These are phyloP conservation scores for Drosophila villosipedis DNA, from an alignment of 2,888 invertebrate species.

Conservation along the genomic window DNA sequence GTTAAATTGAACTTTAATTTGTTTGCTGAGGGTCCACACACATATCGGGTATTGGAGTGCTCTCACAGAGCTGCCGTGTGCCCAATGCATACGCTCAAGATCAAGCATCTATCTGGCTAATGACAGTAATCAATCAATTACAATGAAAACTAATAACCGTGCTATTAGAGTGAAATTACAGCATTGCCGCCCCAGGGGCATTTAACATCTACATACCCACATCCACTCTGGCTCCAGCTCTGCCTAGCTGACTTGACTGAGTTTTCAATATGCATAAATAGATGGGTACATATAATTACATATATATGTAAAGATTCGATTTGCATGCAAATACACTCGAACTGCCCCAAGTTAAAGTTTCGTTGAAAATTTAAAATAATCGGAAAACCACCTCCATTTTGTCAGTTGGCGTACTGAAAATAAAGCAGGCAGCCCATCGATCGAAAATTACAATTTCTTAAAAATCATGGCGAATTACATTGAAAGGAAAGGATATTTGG, in stretches of 20 bases:
- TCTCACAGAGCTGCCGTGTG: constrained; percentile 32
- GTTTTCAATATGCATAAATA: constrained; percentile 48
- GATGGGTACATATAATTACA: not conserved
- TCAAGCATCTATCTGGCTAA: constrained; percentile 49
- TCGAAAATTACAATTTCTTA: constrained; percentile 36
- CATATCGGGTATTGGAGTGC: not conserved
- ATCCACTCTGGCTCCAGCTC: constrained; percentile 14
- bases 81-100: constrained; percentile 43
- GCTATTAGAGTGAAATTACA: constrained; percentile 68
- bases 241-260: constrained; percentile 26
- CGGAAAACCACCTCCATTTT: not conserved
- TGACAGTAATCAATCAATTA: constrained; percentile 75
- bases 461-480: constrained; percentile 81
- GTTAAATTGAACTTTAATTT: constrained; percentile 61
- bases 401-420: constrained; percentile 50
- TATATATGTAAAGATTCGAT: not conserved
- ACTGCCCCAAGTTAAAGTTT: not conserved
- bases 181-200: constrained; percentile 52
- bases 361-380: not conserved
- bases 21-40: constrained; percentile 31
- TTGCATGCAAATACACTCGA: not conserved
- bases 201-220: constrained; percentile 11
- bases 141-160: constrained; percentile 70
- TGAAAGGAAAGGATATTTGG: constrained; percentile 82
- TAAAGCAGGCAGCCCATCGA: constrained; percentile 38